These are phyloP conservation scores for Drosophila fulvimacula DNA, from an alignment of 2,888 invertebrate species.

Conservation along the genomic window DNA sequence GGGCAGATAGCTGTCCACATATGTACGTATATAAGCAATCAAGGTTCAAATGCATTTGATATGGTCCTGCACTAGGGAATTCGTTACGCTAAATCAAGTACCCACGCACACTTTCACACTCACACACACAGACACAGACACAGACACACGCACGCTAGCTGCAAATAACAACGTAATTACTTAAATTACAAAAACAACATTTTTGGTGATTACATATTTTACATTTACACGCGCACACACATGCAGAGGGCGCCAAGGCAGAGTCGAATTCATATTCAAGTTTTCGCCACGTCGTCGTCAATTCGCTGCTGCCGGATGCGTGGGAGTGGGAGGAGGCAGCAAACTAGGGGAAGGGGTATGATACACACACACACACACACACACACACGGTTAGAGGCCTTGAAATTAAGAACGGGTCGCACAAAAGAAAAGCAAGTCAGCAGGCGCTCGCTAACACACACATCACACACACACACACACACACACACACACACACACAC, in stretches of 20 bases:
- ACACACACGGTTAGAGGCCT: conserved; percentile 44
- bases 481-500: conserved; percentile 18
- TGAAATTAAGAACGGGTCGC: conserved; percentile 44
- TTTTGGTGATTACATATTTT: conserved; percentile 72
- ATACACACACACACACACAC: conserved; percentile 10
- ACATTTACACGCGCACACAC: conserved; percentile 44
- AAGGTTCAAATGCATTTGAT: conserved; percentile 26
- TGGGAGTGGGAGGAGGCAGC: conserved; percentile 1
- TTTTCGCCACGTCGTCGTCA: conserved; percentile 43
- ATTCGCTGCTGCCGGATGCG: conserved; percentile 54
- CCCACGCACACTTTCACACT: background rate
- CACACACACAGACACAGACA: conserved; percentile 8
- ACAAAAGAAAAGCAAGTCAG: conserved; percentile 74
- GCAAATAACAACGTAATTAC: conserved; percentile 64
- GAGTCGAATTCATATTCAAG: conserved; percentile 54
- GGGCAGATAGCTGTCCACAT: too few species aligned
- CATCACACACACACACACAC: conserved; percentile 21
- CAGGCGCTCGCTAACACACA: conserved; percentile 56
- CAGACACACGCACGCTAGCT: conserved; percentile 1
- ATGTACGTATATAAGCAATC: too few species aligned
- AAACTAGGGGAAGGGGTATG: conserved; percentile 20
- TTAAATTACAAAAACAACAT: conserved; percentile 67
- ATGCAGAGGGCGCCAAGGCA: conserved; percentile 44
- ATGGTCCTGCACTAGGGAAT: conserved; percentile 15
- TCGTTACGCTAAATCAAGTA: background rate